phyloP scores from a whole-genome alignment of 2,113 vertebrate species.

The Murina feae region DNA sequence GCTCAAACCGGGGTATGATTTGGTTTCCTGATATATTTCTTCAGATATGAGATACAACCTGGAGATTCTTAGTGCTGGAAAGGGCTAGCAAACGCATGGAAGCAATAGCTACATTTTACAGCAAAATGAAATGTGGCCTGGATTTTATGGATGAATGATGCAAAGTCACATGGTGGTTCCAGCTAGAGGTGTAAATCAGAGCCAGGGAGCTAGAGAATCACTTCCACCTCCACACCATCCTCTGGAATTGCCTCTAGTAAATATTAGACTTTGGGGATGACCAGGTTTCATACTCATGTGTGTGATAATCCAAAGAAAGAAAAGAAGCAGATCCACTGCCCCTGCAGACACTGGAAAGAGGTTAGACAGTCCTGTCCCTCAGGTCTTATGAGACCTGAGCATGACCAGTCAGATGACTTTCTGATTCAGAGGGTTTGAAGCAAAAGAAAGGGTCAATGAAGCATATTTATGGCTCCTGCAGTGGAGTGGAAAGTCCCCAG shows the following conservation, averaged over 20 bases:
- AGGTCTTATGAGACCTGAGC: neutral
- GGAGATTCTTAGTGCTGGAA: neutral
- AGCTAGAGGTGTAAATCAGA: neutral
- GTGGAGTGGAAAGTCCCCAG: neutral
- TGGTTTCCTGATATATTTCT: neutral
- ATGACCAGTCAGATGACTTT: neutral
- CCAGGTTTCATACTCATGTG: neutral
- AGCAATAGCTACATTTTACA: neutral
- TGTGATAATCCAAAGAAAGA: neutral
- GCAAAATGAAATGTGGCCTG: neutral
- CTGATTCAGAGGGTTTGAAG: neutral
- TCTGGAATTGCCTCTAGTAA: neutral
- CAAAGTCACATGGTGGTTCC: neutral
- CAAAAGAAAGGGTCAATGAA: neutral
- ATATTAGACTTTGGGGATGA: neutral
- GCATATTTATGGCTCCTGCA: accelerated
- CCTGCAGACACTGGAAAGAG: neutral
- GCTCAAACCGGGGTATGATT: neutral
- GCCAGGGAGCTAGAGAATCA: neutral
- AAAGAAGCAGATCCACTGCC: neutral
- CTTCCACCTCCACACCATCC: neutral
- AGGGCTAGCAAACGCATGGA: neutral
- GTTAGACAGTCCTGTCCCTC: neutral
- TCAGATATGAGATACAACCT: neutral
- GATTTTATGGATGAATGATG: neutral